Percentiles rank a stretch among this genome's conserved stretches.
Conservation (phyloP, 2,888 invertebrate species). For the Parnassius smintheus region DNA sequence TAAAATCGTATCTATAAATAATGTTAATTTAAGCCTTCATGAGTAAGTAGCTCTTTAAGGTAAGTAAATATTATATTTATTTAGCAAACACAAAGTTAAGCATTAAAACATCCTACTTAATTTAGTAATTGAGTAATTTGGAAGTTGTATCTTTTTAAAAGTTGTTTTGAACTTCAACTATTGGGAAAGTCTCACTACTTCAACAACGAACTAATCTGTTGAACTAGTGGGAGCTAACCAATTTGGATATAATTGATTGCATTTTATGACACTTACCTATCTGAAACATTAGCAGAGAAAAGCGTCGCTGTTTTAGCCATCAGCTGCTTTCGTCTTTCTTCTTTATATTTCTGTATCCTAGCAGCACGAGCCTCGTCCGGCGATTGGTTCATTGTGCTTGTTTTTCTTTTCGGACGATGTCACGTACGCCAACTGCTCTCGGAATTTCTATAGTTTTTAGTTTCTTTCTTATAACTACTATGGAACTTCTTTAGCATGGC, state of each 20-base stretch:
- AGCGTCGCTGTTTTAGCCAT: conserved; percentile 82
- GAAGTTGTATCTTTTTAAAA: too few species aligned
- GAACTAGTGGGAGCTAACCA: too few species aligned
- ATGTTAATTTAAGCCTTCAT: too few species aligned
- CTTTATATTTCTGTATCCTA: conserved; percentile 87
- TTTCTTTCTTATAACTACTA: conserved; percentile 50
- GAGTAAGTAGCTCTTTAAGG: too few species aligned
- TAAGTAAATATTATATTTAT: too few species aligned
- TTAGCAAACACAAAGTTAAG: too few species aligned
- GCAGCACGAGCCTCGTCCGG: conserved; percentile 80
- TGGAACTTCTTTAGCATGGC: conserved; percentile 69
- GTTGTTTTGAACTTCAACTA: too few species aligned
- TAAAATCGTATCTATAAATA: too few species aligned
- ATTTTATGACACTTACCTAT: conserved; percentile 51
- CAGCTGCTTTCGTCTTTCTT: conserved; percentile 85
- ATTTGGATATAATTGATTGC: background rate
- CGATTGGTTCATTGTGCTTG: conserved; percentile 62
- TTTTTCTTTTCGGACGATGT: conserved; percentile 48
- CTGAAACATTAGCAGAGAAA: conserved; percentile 84
- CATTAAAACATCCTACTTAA: too few species aligned
- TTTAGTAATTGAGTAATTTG: too few species aligned
- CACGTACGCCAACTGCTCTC: conserved; percentile 59
- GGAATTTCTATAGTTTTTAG: conserved; percentile 44
- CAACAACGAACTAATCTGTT: too few species aligned
- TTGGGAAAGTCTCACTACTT: too few species aligned